phyloP scores from a whole-genome alignment of 1,140 invertebrate genomes.

The Tetramorium alpestre region DNA sequence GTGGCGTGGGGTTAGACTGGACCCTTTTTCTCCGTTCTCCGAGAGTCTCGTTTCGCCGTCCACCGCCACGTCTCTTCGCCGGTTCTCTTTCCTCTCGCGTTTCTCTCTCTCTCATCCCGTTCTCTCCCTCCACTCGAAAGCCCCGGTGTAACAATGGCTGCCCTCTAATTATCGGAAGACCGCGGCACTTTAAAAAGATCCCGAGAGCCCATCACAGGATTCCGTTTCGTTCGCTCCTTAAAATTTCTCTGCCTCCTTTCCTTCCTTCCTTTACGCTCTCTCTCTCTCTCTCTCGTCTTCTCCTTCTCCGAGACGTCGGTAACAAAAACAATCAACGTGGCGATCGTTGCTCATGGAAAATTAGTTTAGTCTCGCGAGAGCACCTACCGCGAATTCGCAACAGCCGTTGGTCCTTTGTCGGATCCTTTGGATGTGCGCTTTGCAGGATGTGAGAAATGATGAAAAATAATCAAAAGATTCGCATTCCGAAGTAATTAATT shows the following conservation, averaged over 20 bases:
- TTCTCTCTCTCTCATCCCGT: conserved; percentile 47
- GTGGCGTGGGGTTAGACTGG: conserved; percentile 35
- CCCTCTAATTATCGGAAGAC: conserved; percentile 85
- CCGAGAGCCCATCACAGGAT: conserved; percentile 80
- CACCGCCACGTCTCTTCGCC: conserved; percentile 36
- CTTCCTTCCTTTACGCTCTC: not conserved
- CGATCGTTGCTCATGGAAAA: conserved; percentile 75
- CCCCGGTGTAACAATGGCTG: conserved; percentile 82
- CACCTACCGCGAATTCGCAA: conserved; percentile 49
- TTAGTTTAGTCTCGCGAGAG: conserved; percentile 77
- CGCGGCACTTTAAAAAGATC: conserved; percentile 85
- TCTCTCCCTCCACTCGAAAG: conserved; percentile 54
- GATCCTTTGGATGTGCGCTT: not conserved
- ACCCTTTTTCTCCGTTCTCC: conserved; percentile 41
- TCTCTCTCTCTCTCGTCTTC: not conserved
- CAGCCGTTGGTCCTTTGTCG: not conserved
- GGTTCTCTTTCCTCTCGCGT: conserved; percentile 55
- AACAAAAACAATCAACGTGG: conserved; percentile 78
- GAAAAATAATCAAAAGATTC: not conserved
- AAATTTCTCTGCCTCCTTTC: conserved; percentile 68
- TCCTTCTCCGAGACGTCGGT: conserved; percentile 26
- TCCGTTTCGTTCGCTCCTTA: conserved; percentile 82
- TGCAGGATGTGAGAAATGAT: not conserved
- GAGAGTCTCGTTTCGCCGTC: conserved; percentile 67
- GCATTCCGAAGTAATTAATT: not conserved